Evolutionary conservation across 2,113 vertebrate species (phyloP).

Genomic region (Nasalis larvatus): DNA sequence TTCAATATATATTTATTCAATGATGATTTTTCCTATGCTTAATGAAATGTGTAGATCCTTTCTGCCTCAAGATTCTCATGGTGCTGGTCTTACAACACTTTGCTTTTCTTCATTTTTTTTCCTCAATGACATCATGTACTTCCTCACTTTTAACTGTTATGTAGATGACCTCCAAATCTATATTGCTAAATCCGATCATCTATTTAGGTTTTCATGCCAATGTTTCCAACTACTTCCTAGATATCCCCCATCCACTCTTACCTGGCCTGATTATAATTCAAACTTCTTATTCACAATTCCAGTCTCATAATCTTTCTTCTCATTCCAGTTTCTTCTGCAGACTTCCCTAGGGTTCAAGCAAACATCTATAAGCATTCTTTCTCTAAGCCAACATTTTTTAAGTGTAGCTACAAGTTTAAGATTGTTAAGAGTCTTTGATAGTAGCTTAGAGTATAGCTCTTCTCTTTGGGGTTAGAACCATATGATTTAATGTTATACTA

Average conservation of each 20-base stretch:
- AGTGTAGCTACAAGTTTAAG: neutral
- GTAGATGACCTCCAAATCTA: neutral
- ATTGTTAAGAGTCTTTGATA: neutral
- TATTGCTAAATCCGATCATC: neutral
- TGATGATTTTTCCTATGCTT: neutral
- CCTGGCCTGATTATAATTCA: neutral
- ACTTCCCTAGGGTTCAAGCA: neutral
- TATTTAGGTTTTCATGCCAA: neutral
- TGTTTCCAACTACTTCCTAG: neutral
- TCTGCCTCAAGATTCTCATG: neutral
- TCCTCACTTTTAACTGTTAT: neutral
- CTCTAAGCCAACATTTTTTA: neutral
- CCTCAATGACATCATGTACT: neutral
- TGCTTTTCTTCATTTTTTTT: neutral
- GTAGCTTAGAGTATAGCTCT: neutral
- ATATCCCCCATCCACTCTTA: neutral
- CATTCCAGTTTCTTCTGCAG: neutral
- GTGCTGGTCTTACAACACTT: neutral
- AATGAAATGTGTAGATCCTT: neutral
- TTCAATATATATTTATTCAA: neutral
- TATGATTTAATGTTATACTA: slow-evolving; percentile 17
- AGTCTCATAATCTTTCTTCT: neutral
- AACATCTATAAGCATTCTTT: neutral
- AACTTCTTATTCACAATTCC: neutral
- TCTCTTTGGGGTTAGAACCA: neutral